phyloP scores from a whole-genome alignment of 2,888 invertebrate genomes.

The Stomorhina lunata region DNA sequence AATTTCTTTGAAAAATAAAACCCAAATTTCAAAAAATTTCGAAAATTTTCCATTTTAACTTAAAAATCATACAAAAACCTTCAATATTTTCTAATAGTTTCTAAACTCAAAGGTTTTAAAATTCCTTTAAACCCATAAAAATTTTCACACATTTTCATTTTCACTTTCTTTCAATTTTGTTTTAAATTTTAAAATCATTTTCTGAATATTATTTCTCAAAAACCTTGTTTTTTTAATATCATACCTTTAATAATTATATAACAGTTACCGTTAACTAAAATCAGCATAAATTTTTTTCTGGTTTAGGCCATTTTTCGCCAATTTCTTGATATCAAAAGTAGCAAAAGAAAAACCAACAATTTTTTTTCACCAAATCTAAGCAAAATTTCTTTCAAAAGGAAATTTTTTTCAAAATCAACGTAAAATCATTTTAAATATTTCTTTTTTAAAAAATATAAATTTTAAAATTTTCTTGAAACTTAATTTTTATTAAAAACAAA shows the following conservation, averaged over 20 bases:
- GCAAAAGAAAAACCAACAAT: neutral
- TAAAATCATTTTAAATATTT: conserved; percentile 13
- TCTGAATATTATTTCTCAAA: too few species aligned
- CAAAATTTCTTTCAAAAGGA: neutral
- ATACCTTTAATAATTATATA: conserved; percentile 64
- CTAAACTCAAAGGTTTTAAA: too few species aligned
- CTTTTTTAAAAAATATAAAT: neutral
- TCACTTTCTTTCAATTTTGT: too few species aligned
- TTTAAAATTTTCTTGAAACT: neutral
- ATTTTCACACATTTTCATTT: too few species aligned
- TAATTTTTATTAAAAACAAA: neutral
- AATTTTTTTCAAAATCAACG: neutral
- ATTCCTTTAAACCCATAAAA: too few species aligned
- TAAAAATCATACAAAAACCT: too few species aligned
- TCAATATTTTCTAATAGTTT: too few species aligned
- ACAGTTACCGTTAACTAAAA: conserved; percentile 42
- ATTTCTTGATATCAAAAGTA: neutral
- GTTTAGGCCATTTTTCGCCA: conserved; percentile 23
- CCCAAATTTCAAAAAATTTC: too few species aligned
- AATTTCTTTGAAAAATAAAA: too few species aligned
- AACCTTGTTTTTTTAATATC: conserved; percentile 12
- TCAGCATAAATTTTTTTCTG: conserved; percentile 40
- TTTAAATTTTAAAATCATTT: too few species aligned
- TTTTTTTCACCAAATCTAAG: neutral
- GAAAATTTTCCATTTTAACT: too few species aligned